phyloP scores from a whole-genome alignment of 2,113 vertebrate species.

The Trogon melanurus region DNA sequence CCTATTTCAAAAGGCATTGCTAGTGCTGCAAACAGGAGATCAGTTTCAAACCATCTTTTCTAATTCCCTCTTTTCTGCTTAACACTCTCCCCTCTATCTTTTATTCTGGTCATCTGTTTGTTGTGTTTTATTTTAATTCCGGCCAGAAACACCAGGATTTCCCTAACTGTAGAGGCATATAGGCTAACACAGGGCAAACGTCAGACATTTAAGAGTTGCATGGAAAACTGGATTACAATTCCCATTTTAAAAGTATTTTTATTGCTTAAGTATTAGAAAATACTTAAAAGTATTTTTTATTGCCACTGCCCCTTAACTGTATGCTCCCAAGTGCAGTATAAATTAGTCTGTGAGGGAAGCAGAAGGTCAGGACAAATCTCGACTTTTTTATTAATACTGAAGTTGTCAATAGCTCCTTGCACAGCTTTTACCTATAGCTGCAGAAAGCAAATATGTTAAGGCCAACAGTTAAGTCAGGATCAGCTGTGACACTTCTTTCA shows the following conservation, averaged over 20 bases:
- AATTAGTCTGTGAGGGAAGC: background rate
- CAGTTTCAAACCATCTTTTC: background rate
- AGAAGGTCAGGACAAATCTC: background rate
- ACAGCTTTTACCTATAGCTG: background rate
- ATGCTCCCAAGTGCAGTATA: background rate
- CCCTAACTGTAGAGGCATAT: background rate
- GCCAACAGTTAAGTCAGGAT: background rate
- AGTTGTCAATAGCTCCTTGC: background rate
- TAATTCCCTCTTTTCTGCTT: background rate
- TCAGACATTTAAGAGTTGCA: background rate
- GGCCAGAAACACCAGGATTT: background rate
- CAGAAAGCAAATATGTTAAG: background rate
- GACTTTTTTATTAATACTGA: conserved; percentile 21
- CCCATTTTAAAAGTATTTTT: background rate
- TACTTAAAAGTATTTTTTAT: too few relatives aligned
- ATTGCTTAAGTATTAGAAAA: background rate
- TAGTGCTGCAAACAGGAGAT: background rate
- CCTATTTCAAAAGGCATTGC: background rate
- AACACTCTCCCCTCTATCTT: background rate
- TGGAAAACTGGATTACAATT: background rate
- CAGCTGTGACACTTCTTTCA: background rate
- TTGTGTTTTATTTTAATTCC: background rate
- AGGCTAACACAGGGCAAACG: background rate
- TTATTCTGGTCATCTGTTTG: background rate
- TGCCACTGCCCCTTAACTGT: background rate